These are phyloP conservation scores for Peromyscus eremicus DNA, from an alignment of 2,797 vertebrate genomes.

Conservation along the genomic window DNA sequence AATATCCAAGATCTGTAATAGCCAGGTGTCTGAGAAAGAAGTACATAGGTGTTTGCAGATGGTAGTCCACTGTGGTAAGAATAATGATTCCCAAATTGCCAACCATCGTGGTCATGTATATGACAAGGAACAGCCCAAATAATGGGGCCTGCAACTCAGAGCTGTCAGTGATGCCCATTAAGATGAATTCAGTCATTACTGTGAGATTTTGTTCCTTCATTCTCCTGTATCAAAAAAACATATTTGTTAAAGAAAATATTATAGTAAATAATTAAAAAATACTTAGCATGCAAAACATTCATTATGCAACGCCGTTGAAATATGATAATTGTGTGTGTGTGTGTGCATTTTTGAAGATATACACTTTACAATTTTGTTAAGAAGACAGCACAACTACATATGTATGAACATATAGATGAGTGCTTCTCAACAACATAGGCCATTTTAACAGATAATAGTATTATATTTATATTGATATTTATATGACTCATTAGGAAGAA, in stretches of 20 bases:
- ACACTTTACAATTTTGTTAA: background rate
- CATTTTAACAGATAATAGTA: background rate
- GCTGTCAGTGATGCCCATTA: background rate
- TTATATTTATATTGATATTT: background rate
- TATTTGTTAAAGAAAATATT: background rate
- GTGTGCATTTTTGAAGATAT: background rate
- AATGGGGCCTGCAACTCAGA: slow-evolving; percentile 2
- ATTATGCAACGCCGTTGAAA: background rate
- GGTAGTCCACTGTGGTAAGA: background rate
- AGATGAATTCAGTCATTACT: background rate
- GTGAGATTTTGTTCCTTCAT: background rate
- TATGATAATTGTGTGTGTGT: background rate
- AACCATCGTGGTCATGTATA: background rate
- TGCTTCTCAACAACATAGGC: background rate
- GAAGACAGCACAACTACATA: background rate
- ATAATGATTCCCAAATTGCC: slow-evolving; percentile 8
- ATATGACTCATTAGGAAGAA: background rate
- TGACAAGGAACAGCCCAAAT: background rate
- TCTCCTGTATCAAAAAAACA: background rate
- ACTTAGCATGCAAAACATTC: too few relatives aligned
- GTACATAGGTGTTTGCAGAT: slow-evolving; percentile 25
- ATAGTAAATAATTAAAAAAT: background rate
- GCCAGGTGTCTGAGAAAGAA: slow-evolving; percentile 34
- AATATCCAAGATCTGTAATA: slow-evolving; percentile 39
- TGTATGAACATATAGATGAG: background rate